Conservation (phyloP, 2,888 invertebrate species). For the Metallyticus violacea region DNA sequence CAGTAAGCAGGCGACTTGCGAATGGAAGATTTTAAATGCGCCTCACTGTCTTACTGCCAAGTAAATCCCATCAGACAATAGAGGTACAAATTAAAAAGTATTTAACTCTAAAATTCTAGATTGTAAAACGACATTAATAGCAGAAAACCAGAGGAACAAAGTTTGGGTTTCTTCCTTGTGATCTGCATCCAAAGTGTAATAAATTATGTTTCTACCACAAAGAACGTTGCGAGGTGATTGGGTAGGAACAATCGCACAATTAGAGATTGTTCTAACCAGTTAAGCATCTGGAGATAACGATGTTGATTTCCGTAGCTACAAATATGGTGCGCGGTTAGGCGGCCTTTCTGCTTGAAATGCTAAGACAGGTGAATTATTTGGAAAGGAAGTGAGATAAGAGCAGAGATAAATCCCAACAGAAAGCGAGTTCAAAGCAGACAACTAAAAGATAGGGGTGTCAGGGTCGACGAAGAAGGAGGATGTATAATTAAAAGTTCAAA, state of each 20-base stretch:
- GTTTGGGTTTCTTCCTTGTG: no score
- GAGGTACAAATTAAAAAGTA: no score
- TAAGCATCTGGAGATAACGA: not conserved
- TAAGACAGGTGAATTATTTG: conserved; percentile 23
- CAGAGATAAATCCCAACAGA: conserved; percentile 18
- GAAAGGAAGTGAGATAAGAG: conserved; percentile 17
- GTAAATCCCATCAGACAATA: no score
- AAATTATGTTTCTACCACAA: no score
- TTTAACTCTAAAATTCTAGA: no score
- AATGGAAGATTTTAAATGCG: no score
- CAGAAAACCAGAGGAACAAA: no score
- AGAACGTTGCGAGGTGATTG: not conserved
- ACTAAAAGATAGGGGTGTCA: not conserved
- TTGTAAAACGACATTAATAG: no score
- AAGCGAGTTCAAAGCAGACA: conserved; percentile 7
- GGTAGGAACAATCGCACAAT: not conserved
- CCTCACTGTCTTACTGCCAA: no score
- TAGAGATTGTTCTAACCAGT: not conserved
- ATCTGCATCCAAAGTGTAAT: no score
- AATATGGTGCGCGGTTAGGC: not conserved
- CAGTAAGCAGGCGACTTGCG: no score
- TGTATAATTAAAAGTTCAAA: conserved; percentile 22
- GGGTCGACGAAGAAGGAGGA: not conserved
- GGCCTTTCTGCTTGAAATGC: conserved; percentile 16
- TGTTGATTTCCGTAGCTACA: not conserved